These are phyloP conservation scores for Vanessa atalanta DNA, from an alignment of 1,140 invertebrate species.

Conservation along the genomic window DNA sequence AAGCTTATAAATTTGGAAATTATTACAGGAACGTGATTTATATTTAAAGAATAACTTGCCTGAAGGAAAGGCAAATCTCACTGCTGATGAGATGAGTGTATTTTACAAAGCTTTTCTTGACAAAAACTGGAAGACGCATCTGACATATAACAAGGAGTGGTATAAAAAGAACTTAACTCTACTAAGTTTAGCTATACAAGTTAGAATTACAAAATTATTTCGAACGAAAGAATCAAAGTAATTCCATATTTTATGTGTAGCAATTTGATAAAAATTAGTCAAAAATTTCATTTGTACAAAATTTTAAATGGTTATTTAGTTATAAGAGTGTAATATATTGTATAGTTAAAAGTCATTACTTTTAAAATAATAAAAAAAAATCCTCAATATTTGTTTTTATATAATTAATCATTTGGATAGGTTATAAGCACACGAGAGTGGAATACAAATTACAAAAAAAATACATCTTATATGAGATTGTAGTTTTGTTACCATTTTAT, in stretches of 20 bases:
- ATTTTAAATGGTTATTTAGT: neutral
- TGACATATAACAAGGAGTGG: constrained; percentile 88
- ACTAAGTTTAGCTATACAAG: constrained; percentile 82
- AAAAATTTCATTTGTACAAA: neutral
- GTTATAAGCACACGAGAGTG: too few species aligned
- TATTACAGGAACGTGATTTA: constrained; percentile 84
- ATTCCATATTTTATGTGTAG: neutral
- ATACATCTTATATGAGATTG: too few species aligned
- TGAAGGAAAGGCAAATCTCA: constrained; percentile 79
- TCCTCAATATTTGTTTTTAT: too few species aligned
- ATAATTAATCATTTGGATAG: too few species aligned
- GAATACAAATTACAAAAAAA: too few species aligned
- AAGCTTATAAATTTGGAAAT: neutral
- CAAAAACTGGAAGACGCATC: constrained; percentile 87
- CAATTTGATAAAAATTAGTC: neutral
- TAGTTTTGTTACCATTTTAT: too few species aligned
- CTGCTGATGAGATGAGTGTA: constrained; percentile 91
- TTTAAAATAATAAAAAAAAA: too few species aligned
- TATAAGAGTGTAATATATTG: too few species aligned
- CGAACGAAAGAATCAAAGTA: constrained; percentile 60
- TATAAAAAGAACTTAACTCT: constrained; percentile 87
- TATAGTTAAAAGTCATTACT: too few species aligned
- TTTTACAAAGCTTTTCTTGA: constrained; percentile 92
- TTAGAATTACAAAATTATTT: constrained; percentile 80
- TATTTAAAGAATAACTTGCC: constrained; percentile 82